Evolutionary conservation across 1,140 invertebrate genomes (phyloP).

Genomic region (Pogonomyrmex californicus): DNA sequence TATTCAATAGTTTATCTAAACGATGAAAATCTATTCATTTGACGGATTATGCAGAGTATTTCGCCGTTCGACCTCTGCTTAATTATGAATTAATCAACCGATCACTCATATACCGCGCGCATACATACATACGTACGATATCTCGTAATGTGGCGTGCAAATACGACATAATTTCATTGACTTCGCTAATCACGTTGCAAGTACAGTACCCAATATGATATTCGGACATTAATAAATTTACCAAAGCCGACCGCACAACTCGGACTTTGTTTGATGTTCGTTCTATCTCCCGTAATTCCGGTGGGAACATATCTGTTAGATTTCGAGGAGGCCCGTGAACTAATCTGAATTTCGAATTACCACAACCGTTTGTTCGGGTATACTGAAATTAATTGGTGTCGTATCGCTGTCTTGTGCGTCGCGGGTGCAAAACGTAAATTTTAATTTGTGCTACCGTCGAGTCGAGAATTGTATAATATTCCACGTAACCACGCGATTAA

Average conservation of each 20-base stretch:
- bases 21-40: conserved; percentile 28
- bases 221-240: conserved; percentile 1
- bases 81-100: conserved; percentile 52
- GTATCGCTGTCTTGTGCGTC: background rate
- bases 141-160: conserved; percentile 27
- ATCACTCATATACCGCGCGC: conserved; percentile 26
- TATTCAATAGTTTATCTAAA: background rate
- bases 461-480: conserved; percentile 39
- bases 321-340: background rate
- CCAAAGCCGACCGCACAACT: background rate
- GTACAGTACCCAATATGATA: background rate
- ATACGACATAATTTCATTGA: conserved; percentile 46
- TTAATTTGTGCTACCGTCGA: conserved; percentile 27
- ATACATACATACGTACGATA: background rate
- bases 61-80: conserved; percentile 33
- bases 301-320: conserved; percentile 1
- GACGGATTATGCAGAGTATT: conserved; percentile 43
- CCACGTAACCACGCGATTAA: conserved; percentile 47
- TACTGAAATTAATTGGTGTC: conserved; percentile 6
- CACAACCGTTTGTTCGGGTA: background rate
- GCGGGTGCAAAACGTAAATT: background rate
- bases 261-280: background rate
- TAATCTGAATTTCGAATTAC: background rate
- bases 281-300: background rate
- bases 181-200: conserved; percentile 31